Conservation (phyloP, 2,888 invertebrate species). For the Apamea crenata region DNA sequence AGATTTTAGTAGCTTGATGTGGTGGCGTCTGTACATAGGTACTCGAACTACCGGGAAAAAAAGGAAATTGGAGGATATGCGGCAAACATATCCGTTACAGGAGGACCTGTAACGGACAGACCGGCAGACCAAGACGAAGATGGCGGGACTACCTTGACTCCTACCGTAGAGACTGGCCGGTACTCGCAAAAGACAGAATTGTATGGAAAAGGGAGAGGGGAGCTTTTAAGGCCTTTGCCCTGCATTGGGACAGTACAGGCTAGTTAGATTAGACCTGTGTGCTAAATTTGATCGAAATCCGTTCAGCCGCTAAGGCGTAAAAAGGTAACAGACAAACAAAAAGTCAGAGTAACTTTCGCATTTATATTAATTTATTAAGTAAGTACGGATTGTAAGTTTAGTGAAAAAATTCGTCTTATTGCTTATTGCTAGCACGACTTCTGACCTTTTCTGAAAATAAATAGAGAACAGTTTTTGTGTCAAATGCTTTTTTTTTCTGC, state of each 20-base stretch:
- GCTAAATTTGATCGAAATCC: background rate
- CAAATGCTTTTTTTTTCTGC: slow-evolving; percentile 3
- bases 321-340: background rate
- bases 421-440: slow-evolving; percentile 26
- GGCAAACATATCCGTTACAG: too few relatives aligned
- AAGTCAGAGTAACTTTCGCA: background rate
- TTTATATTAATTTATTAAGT: background rate
- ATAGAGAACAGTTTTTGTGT: background rate
- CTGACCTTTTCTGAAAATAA: slow-evolving; percentile 7
- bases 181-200: too few relatives aligned
- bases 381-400: background rate
- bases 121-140: too few relatives aligned
- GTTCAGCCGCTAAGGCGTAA: background rate
- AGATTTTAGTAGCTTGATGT: too few relatives aligned
- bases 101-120: too few relatives aligned
- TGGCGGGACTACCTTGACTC: too few relatives aligned
- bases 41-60: background rate
- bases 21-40: background rate
- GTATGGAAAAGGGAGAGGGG: too few relatives aligned
- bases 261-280: too few relatives aligned
- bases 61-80: too few relatives aligned
- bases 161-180: too few relatives aligned
- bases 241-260: too few relatives aligned
- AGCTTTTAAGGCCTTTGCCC: too few relatives aligned
- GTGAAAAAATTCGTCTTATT: slow-evolving; percentile 11